Base-by-base conservation (phyloP, 2,113 vertebrate species). In the Seriola rivoliana region DNA sequence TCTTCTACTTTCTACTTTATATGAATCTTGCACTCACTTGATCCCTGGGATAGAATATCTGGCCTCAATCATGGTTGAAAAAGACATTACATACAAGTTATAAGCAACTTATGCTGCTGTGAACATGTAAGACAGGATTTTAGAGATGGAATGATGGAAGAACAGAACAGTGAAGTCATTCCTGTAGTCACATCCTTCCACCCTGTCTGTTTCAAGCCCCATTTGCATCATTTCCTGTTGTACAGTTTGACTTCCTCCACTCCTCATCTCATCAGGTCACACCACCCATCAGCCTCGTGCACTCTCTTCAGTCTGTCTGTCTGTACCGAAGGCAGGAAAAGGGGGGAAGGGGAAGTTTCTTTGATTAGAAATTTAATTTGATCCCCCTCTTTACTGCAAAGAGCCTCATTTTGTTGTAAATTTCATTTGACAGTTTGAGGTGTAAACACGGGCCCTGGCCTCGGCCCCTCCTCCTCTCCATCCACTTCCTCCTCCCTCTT, bases 341-440 rank as follows among this genome's bases (percentile, higher is more conserved):
- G 32, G 46, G 34, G 32, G n/a, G 34, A 16, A 3, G 65, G 50
- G 48, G 32, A 10, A 8, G 42, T 4, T 14, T 44, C 16, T 36
- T 5, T 60, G 40, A 44, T 83, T 71, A 70, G 52, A 67, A 38
- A 80, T 62, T 54, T 40, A 38, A 72, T 85, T 76, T 70, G 71
- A 57, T 57, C 38, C 34, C 14, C 58, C 17, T 72, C 60, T 46
- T 55, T 19, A 32, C 80, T 68, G 67, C 36, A 13, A 71, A 70
- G 75, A 80, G 67, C 68, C 77, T 89, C 85, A 88, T 86, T 68
- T 76, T 93, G 83, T 87, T 91, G 85, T 97, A 69, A 95, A 91
- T 97, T 96, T 97, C 81, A 82, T 96, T 96, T 96, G 96, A 96
- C 97, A 98, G 97, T 97, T 97, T 97, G 96, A 98, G 90, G 88